Base-by-base conservation (phyloP, 2,888 invertebrate genomes). In the Pedicia rivosa region DNA sequence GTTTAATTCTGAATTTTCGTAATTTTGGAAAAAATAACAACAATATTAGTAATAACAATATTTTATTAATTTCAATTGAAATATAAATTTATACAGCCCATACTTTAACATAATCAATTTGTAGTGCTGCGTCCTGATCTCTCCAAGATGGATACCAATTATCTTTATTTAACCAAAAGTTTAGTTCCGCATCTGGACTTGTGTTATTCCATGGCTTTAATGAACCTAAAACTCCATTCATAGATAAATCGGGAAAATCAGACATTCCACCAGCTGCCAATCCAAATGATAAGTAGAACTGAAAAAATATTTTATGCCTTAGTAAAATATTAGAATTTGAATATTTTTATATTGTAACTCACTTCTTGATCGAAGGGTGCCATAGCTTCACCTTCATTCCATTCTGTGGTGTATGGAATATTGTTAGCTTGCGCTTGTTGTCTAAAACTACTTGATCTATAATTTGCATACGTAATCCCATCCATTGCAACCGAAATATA, bases 321-420 rank as follows among this genome's bases (percentile, higher is more conserved):
- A n/a, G n/a, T n/a, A n/a, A n/a, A n/a, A n/a, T n/a, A n/a, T n/a
- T n/a, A n/a, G n/a, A n/a, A n/a, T n/a, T n/a, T n/a, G n/a, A n/a
- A n/a, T n/a, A n/a, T n/a, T n/a, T n/a, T n/a, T n/a, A n/a, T n/a
- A n/a, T n/a, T n/a, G n/a, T n/a, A n/a, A n/a, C n/a, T n/a, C n/a
- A n/a, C n/a, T 65, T 78, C 67, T 52, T 74, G 68, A 56, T 84
- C 80, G 48, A 83, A 82, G 0, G 83, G 83, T 3, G 81, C 77
- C 59, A 78, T 67, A 29, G 53, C 47, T 27, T 58, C 62, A 14
- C 72, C 68, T 39, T 55, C 63, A 16, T 59, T 61, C 80, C 80
- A 81, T 19, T 62, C 63, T 0, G 62, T 46, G 1, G 67, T 64
- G 1, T 64, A 42, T 24, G 53, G 43, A n/a, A 49, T 35, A 39